Percentiles rank a stretch among this genome's conserved stretches.
These are phyloP conservation scores for Pelusios castaneus DNA, from an alignment of 2,113 vertebrate genomes.

Conservation along the genomic window DNA sequence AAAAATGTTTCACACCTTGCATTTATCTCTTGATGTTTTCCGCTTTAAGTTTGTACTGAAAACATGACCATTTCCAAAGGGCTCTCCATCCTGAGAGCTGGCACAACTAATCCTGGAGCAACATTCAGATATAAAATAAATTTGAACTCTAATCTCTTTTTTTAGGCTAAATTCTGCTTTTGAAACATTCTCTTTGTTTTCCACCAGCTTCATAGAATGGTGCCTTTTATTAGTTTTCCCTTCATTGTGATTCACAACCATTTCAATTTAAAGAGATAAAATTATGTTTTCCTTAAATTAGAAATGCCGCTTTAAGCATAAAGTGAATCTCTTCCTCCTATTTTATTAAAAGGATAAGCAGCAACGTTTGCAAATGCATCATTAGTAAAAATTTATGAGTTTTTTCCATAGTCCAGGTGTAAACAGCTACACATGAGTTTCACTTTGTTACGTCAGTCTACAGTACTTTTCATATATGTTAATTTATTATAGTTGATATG, in stretches of 20 bases:
- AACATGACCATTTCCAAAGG: not conserved
- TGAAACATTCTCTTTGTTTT: not conserved
- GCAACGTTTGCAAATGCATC: rapidly evolving
- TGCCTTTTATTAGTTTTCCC: not conserved
- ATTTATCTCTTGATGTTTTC: not conserved
- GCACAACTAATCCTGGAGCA: not conserved
- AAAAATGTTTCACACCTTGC: too few relatives aligned
- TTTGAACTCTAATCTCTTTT: not conserved
- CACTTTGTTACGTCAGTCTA: not conserved
- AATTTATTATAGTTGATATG: not conserved
- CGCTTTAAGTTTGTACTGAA: not conserved
- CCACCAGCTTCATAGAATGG: not conserved
- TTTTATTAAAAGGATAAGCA: not conserved
- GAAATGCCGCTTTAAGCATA: not conserved
- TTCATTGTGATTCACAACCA: not conserved
- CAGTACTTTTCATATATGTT: not conserved
- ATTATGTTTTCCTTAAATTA: not conserved
- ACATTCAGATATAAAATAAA: rapidly evolving
- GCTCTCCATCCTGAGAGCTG: not conserved
- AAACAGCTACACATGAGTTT: rapidly evolving
- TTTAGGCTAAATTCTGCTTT: not conserved
- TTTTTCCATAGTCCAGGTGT: not conserved
- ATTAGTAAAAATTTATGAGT: not conserved
- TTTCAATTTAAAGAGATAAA: not conserved
- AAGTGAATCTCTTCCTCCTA: not conserved